Conservation (phyloP, 2,113 vertebrate genomes). For the Dryoscopus gambensis region DNA sequence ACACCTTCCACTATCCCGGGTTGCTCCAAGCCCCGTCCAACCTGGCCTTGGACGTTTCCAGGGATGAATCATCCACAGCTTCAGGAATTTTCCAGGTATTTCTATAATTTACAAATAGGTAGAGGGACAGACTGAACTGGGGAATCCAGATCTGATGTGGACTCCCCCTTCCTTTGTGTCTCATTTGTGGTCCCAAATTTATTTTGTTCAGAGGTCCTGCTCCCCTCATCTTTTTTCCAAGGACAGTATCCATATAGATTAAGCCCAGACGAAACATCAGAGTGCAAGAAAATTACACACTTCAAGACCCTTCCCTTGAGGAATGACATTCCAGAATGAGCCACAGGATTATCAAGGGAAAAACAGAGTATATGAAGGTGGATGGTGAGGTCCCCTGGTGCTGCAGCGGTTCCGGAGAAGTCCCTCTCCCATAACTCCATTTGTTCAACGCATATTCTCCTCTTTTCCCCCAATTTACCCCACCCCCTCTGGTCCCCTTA, state of each 20-base stretch:
- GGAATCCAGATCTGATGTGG: background rate
- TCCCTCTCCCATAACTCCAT: background rate
- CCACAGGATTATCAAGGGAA: background rate
- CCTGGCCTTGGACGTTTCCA: background rate
- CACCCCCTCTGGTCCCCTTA: background rate
- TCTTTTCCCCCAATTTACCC: background rate
- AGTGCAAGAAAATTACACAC: background rate
- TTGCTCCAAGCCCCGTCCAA: background rate
- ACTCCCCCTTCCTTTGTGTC: background rate
- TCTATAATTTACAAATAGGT: background rate
- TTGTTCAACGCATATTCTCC: background rate
- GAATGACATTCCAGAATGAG: background rate
- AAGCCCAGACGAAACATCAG: background rate
- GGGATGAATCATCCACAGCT: background rate
- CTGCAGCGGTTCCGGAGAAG: background rate
- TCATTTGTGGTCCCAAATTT: background rate
- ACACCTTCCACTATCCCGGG: background rate
- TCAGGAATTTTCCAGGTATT: background rate
- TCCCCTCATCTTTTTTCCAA: background rate
- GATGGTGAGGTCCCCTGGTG: accelerated
- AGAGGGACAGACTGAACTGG: background rate
- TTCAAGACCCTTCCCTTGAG: accelerated
- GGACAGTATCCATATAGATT: background rate
- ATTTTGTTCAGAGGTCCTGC: background rate
- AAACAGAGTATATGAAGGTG: accelerated